phyloP scores from a whole-genome alignment of 2,797 vertebrate species.

The Scleropages formosus region DNA sequence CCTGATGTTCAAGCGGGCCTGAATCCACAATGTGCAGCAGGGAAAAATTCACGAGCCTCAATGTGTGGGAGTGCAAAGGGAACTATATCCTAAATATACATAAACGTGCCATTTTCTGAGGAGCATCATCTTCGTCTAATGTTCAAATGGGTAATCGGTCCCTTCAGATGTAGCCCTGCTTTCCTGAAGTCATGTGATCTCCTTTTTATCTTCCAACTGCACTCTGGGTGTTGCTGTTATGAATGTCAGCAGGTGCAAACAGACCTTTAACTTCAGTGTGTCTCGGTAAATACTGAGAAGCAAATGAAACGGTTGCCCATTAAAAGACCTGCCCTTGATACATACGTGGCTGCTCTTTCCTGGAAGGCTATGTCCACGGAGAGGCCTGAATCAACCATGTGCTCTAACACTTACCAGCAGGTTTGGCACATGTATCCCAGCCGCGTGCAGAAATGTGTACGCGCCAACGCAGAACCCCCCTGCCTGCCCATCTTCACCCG shows the following conservation, averaged over 20 bases:
- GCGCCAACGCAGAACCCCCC: constrained; percentile 9
- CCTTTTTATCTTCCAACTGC: not conserved
- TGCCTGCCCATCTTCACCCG: constrained; percentile 7
- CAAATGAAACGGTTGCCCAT: not conserved
- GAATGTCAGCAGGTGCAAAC: constrained; percentile 1
- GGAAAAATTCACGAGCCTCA: too few relatives aligned
- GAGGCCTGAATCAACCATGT: not conserved
- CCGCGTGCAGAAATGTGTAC: not conserved
- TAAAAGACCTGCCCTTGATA: not conserved
- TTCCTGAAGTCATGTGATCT: not conserved
- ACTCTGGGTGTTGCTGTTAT: too few relatives aligned
- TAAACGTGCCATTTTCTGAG: too few relatives aligned
- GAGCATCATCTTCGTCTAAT: too few relatives aligned
- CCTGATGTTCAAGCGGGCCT: too few relatives aligned
- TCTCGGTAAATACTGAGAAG: not conserved
- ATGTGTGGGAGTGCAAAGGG: too few relatives aligned
- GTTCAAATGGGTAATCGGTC: not conserved
- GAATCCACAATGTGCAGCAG: too few relatives aligned
- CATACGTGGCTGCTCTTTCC: not conserved
- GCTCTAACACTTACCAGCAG: not conserved
- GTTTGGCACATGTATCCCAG: not conserved
- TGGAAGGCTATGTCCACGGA: not conserved
- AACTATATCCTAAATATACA: too few relatives aligned
- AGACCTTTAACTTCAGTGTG: too few relatives aligned
- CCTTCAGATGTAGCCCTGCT: not conserved